Conservation (phyloP, 2,888 invertebrate genomes). For the Eupeodes latifasciatus region DNA sequence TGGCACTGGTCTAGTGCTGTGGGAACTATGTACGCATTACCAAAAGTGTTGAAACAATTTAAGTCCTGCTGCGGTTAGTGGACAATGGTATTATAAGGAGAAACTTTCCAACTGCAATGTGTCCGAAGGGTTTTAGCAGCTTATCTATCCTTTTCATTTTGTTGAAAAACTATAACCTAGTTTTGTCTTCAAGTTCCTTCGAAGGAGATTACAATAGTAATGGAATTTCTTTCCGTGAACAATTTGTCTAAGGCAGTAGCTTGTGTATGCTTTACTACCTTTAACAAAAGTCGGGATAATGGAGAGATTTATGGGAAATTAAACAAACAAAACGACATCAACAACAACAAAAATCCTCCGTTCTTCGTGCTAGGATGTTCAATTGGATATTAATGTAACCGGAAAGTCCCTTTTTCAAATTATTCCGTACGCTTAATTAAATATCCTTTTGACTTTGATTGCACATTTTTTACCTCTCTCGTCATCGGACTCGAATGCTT, state of each 20-base stretch:
- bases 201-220: slow-evolving; percentile 64
- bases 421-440: slow-evolving; percentile 69
- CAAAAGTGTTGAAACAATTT: slow-evolving; percentile 67
- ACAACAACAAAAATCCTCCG: background rate
- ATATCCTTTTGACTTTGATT: slow-evolving; percentile 64
- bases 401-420: slow-evolving; percentile 50
- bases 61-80: slow-evolving; percentile 51
- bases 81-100: slow-evolving; percentile 55
- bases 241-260: slow-evolving; percentile 1
- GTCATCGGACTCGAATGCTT: slow-evolving; percentile 12
- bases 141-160: slow-evolving; percentile 32
- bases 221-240: slow-evolving; percentile 49
- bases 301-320: slow-evolving; percentile 37
- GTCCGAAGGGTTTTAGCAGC: slow-evolving; percentile 60
- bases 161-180: slow-evolving; percentile 44
- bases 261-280: background rate
- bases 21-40: slow-evolving; percentile 13
- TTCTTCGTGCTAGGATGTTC: slow-evolving; percentile 25
- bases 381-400: slow-evolving; percentile 48
- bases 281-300: background rate
- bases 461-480: slow-evolving; percentile 23
- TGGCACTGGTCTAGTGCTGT: background rate
- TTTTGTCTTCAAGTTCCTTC: slow-evolving; percentile 52
- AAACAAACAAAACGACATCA: background rate
- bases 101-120: slow-evolving; percentile 61